Conservation (phyloP, 2,797 vertebrate species). For the Zalophus californianus region DNA sequence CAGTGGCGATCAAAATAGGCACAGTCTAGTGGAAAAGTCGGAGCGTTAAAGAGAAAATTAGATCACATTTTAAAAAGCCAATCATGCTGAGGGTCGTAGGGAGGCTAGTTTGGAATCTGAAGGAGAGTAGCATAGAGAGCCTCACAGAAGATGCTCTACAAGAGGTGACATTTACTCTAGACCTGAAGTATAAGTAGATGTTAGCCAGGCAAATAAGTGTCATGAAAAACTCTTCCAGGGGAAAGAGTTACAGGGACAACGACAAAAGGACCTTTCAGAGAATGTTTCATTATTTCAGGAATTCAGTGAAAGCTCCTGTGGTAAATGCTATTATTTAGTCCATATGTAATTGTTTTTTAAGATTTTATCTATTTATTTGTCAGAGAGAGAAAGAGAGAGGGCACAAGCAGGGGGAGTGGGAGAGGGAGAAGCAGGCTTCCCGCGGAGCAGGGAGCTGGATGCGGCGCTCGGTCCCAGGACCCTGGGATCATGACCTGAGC, state of each 20-base stretch:
- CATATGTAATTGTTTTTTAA: background rate
- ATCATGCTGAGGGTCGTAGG: background rate
- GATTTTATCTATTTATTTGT: no score
- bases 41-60: background rate
- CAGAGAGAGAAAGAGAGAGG: background rate
- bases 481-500: background rate
- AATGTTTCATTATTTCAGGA: background rate
- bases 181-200: background rate
- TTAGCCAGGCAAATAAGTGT: background rate
- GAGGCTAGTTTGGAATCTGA: background rate
- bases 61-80: background rate
- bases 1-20: background rate
- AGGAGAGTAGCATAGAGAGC: background rate
- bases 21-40: background rate
- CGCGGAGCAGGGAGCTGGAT: background rate
- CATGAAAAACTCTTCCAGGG: background rate
- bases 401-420: background rate
- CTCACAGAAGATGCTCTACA: background rate
- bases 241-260: background rate
- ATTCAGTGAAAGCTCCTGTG: background rate
- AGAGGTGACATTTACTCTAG: background rate
- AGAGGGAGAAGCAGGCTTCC: background rate
- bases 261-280: background rate
- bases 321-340: background rate
- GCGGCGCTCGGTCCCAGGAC: background rate